phyloP scores from a whole-genome alignment of 2,797 vertebrate genomes.

The Sebastolobus altivelis region DNA sequence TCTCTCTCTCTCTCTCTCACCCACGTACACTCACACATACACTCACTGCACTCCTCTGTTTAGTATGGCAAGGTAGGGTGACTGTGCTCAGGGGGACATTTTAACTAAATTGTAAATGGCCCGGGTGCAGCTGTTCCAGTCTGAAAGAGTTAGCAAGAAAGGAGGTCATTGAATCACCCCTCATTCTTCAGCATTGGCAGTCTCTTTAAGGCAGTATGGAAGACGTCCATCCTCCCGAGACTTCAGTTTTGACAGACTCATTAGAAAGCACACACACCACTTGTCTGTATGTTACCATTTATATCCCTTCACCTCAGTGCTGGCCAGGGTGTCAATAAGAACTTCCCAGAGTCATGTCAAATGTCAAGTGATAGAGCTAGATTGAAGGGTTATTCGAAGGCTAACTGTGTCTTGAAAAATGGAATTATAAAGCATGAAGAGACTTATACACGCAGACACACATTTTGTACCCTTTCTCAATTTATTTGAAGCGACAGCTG shows the following conservation, averaged over 20 bases:
- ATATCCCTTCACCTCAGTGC: constrained; percentile 45
- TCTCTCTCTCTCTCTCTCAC: constrained; percentile 25
- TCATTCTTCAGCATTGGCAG: constrained; percentile 68
- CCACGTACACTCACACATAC: constrained; percentile 22
- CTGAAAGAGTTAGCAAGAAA: constrained; percentile 73
- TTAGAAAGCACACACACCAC: constrained; percentile 59
- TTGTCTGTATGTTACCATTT: constrained; percentile 52
- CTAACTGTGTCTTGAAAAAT: constrained; percentile 50
- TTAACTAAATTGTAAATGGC: constrained; percentile 79
- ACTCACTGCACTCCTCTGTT: constrained; percentile 59
- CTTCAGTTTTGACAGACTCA: constrained; percentile 67
- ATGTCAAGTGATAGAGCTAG: constrained; percentile 54
- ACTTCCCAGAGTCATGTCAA: constrained; percentile 67
- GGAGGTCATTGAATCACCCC: constrained; percentile 69
- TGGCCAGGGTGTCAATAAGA: constrained; percentile 56
- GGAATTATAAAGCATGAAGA: constrained; percentile 45
- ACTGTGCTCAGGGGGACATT: constrained; percentile 71
- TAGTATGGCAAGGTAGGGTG: constrained; percentile 66
- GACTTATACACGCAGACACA: constrained; percentile 28
- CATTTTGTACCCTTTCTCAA: constrained; percentile 56
- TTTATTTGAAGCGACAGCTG: constrained; percentile 78
- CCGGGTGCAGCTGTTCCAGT: constrained; percentile 69
- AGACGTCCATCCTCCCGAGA: constrained; percentile 57
- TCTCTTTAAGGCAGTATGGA: constrained; percentile 53
- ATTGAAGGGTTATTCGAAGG: constrained; percentile 57